Evolutionary conservation across 2,888 invertebrate species (phyloP), one percentile per base, ranked within the genome.

Genomic region (Phaedon cochleariae): DNA sequence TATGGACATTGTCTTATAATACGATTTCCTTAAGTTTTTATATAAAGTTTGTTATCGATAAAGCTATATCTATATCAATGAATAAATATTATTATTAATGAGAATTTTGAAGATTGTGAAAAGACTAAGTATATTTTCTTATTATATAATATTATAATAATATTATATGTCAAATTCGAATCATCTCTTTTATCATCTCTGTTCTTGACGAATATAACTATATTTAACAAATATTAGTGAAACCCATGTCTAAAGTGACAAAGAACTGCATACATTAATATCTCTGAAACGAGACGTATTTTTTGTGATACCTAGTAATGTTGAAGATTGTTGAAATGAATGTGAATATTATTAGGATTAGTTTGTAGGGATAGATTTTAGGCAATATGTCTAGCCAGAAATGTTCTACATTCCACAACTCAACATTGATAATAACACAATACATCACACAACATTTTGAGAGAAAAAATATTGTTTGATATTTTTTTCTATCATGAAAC

Each of bases 251-350:
- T 37, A 21, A 34, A 37, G 29, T 54, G 46, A 48, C 46, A 46
- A 60, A 60, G 46, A 55, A 48, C 55, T 46, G 26, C 59, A 54
- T 17, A 53, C 53, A 64, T 65, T 61, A 72, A 74, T 74, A 73
- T 76, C 74, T 73, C 68, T 62, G 66, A 73, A 75, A 75, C 69
- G 78, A 79, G 76, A 79, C 77, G 80, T 81, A 81, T 81, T 81
- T 80, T 80, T 81, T 81, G 81, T 81, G 81, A 81, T 81, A 81
- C 79, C 79, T 80, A 79, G 77, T 78, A 77, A 80, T 73, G 76
- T 73, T 72, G 74, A 73, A 75, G 74, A 76, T 77, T 77, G 77
- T 78, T 74, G 73, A 77, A 73, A 71, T 77, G 73, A 72, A 75
- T 76, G 76, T 78, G 76, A 76, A 75, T 76, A 77, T 75, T 76